Evolutionary conservation across 1,140 invertebrate species (phyloP).

Genomic region (Nautilus pompilius): DNA sequence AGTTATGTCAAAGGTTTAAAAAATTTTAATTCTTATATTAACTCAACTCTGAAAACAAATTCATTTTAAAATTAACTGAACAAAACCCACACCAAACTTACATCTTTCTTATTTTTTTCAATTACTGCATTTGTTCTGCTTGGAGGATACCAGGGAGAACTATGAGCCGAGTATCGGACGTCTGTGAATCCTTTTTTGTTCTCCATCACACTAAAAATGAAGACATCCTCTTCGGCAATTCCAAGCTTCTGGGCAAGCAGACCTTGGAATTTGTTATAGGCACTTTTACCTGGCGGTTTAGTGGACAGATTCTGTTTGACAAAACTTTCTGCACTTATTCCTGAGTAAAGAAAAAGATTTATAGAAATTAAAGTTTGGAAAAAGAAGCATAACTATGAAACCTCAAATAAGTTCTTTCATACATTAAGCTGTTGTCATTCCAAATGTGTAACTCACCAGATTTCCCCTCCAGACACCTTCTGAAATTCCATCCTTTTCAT

Average conservation of each 20-base stretch:
- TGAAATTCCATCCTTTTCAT: too few species aligned
- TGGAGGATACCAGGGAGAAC: slow-evolving; percentile 92
- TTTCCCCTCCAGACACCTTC: too few species aligned
- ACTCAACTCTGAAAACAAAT: too few species aligned
- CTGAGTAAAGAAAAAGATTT: slow-evolving; percentile 47
- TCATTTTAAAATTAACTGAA: too few species aligned
- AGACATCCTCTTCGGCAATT: slow-evolving; percentile 83
- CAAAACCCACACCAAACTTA: too few species aligned
- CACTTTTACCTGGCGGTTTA: too few species aligned
- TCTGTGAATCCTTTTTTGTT: slow-evolving; percentile 58
- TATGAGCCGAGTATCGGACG: slow-evolving; percentile 90
- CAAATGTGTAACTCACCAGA: too few species aligned
- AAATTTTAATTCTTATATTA: too few species aligned
- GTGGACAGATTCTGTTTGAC: slow-evolving; percentile 58
- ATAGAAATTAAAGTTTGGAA: not conserved
- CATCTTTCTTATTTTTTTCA: slow-evolving; percentile 85
- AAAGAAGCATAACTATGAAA: not conserved
- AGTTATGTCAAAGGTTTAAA: too few species aligned
- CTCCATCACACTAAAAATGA: slow-evolving; percentile 82
- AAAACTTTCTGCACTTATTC: slow-evolving; percentile 95
- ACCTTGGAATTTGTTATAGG: slow-evolving; percentile 81
- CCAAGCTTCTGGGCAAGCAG: slow-evolving; percentile 76
- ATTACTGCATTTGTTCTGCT: slow-evolving; percentile 91
- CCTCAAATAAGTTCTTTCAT: not conserved
- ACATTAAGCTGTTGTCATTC: too few species aligned